Percentiles rank a stretch among this genome's conserved stretches.
Evolutionary conservation across 2,797 vertebrate genomes (phyloP).

Genomic region (Cottoperca gobio): DNA sequence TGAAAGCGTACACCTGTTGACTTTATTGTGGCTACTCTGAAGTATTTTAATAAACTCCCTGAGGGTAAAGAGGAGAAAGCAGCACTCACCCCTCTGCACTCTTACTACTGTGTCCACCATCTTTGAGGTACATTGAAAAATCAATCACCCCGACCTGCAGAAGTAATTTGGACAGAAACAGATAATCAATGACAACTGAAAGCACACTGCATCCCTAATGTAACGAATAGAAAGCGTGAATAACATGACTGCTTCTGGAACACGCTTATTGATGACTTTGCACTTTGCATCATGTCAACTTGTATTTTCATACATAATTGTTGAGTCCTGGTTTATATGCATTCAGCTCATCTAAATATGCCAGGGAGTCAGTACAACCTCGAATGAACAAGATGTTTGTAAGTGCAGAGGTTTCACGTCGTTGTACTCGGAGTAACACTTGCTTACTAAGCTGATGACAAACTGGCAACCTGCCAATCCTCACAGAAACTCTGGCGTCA

Average conservation of each 20-base stretch:
- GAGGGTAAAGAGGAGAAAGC: not conserved
- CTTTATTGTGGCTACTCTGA: not conserved
- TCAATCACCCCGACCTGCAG: constrained; percentile 98
- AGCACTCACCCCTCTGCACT: constrained; percentile 93
- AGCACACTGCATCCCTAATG: not conserved
- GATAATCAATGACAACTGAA: constrained; percentile 1
- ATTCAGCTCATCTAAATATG: not conserved
- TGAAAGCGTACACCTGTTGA: not conserved
- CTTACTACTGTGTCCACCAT: constrained; percentile 94
- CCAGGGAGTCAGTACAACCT: not conserved
- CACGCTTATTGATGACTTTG: not conserved
- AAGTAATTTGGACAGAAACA: not conserved
- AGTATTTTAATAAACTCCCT: not conserved
- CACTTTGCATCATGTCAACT: not conserved
- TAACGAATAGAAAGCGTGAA: not conserved
- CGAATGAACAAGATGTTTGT: not conserved
- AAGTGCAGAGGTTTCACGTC: constrained; percentile 5
- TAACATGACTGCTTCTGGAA: not conserved
- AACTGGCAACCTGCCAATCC: constrained; percentile 2
- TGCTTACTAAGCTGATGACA: constrained; percentile 1
- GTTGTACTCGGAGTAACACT: not conserved
- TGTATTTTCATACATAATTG: not conserved
- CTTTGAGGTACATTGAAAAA: constrained; percentile 99
- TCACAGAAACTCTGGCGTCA: not conserved
- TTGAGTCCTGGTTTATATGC: not conserved